Conservation (phyloP, 2,113 vertebrate genomes). For the Xyliphius kryptos region DNA sequence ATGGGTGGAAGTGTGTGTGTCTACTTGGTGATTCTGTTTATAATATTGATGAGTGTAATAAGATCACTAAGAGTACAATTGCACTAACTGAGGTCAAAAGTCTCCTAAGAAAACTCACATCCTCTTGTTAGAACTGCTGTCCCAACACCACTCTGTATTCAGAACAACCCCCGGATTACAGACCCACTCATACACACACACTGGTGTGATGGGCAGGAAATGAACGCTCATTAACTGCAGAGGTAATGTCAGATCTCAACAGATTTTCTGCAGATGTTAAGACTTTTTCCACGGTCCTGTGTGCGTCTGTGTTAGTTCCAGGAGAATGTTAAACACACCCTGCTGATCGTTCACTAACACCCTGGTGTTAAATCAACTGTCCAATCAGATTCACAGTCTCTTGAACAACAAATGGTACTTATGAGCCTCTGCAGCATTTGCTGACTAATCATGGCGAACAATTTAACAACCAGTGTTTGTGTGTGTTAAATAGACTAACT, state of each 20-base stretch:
- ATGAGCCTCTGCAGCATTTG: slow-evolving; percentile 38
- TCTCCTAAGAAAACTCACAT: no score
- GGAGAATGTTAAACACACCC: slow-evolving; percentile 36
- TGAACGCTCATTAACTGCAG: no score
- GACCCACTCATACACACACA: no score
- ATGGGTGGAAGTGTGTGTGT: no score
- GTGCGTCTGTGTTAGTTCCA: no score
- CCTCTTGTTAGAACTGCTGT: slow-evolving; percentile 40
- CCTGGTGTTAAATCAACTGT: slow-evolving; percentile 17
- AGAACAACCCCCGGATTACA: no score
- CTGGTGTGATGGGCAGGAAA: no score
- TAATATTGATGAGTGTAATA: slow-evolving; percentile 56
- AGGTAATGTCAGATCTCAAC: no score
- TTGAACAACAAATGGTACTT: slow-evolving; percentile 28
- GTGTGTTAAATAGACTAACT: no score
- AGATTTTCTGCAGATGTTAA: no score
- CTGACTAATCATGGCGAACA: slow-evolving; percentile 58
- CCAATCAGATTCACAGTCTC: slow-evolving; percentile 7
- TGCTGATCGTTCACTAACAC: slow-evolving; percentile 25
- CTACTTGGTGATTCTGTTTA: slow-evolving; percentile 22
- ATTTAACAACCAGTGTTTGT: no score
- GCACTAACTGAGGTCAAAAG: slow-evolving; percentile 49
- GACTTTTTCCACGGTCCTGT: no score
- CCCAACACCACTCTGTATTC: slow-evolving; percentile 4
- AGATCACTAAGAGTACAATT: slow-evolving; percentile 54